Percentiles rank a stretch among this genome's conserved stretches.
Conservation (phyloP, 2,888 invertebrate species). For the Mactromeris polynyma region DNA sequence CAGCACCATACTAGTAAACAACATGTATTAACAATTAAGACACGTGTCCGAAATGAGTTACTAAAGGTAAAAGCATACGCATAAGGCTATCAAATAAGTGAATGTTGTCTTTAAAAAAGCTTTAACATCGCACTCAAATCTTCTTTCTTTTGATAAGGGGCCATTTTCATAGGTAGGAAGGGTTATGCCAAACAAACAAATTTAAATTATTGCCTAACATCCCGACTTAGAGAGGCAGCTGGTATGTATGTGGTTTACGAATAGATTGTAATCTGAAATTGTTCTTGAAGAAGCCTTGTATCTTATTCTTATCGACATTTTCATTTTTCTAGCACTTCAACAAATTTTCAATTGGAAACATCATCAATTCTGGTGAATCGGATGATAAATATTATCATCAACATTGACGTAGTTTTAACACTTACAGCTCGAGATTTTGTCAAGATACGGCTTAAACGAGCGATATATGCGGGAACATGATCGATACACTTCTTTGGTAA, state of each 20-base stretch:
- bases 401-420: background rate
- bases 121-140: too few relatives aligned
- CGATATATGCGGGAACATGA: background rate
- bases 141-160: too few relatives aligned
- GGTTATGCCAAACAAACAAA: too few relatives aligned
- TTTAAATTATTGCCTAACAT: too few relatives aligned
- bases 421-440: background rate
- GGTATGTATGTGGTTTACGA: background rate
- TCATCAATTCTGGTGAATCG: background rate
- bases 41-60: too few relatives aligned
- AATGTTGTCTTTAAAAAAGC: too few relatives aligned
- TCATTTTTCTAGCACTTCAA: background rate
- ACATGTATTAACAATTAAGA: too few relatives aligned
- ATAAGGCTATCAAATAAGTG: too few relatives aligned
- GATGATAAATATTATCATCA: background rate
- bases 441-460: background rate
- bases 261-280: background rate
- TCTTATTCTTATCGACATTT: background rate
- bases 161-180: too few relatives aligned
- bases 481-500: background rate
- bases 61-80: too few relatives aligned
- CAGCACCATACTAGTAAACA: too few relatives aligned
- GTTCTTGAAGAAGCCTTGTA: background rate
- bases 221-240: background rate
- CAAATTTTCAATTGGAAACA: background rate